Evolutionary conservation across 53 echinoderm and acorn worm genomes (phyloP), one percentile per base, ranked within the genome.

Genomic region (Holothuria scabra): DNA sequence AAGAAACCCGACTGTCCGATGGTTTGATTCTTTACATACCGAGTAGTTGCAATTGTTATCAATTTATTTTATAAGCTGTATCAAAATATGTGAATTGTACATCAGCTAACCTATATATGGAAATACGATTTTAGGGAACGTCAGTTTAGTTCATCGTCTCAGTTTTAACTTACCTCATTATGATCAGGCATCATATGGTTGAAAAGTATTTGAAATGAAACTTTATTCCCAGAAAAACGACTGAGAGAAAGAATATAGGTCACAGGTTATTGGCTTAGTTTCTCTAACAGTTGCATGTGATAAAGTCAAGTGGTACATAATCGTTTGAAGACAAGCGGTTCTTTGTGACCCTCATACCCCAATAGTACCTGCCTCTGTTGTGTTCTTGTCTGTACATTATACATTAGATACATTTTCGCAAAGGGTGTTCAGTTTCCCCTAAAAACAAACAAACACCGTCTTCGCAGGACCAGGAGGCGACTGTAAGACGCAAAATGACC

Each of bases 401-500:
- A 69, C 35, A 69, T 33, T 69, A 69, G 69, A 69, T 38, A 34
- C 69, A 34, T 20, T 69, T 69, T 69, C 32, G 10, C 11, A 22
- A 34, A 34, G 44, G 48, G 72, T 44, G 72, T 72, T 46, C 12
- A 46, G 46, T 72, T 72, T 48, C 72, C 46, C 72, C 72, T 72
- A 16, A 46, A 72, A 72, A 72, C 72, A 72, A 72, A 72, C 72
- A 72, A 72, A 72, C 72, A 72, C 37, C 72, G n/a, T 48, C 46
- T 19, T 44, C 4, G 4, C 37, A 72, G 48, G 72, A 72, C 72
- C 72, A 48, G 46, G 25, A 72, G 72, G 72, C 72, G 72, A 72
- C 72, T 72, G 24, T 34, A 19, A 41, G 72, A 72, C 46, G 72
- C 44, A 72, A 71, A 72, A 20, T 72, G 46, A 72, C 72, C 72